Evolutionary conservation across 2,797 vertebrate species (phyloP), one percentile per base, ranked within the genome.

Genomic region (Notolabrus celidotus): DNA sequence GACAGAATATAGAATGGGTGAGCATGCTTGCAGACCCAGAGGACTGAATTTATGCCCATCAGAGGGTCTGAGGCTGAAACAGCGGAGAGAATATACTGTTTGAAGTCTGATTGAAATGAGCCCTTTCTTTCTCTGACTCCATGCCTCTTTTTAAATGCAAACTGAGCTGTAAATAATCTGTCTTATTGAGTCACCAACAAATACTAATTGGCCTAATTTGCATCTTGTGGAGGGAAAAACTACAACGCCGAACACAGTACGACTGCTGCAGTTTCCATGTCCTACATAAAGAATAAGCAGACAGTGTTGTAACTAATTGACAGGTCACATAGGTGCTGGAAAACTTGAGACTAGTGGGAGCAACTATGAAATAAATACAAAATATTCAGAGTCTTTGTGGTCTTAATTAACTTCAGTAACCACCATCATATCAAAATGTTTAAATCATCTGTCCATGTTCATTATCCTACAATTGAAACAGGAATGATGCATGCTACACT

Each of bases 1-100:
- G 77, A 50, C 50, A 54, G 85, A 84, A 89, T 83, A 83, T 42
- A 73, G 75, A 84, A 68, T 63, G 73, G 61, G 70, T 47, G 11
- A 4, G 64, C 11, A 34, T 43, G 14, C 16, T 27, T 51, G 38
- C 65, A 81, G 39, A 52, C 14, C 11, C 43, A 36, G 43, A 45
- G 65, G 55, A 49, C 36, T 39, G 16, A 39, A 64, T 62, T 55
- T 15, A 52, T 20, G 27, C 43, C 5, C 46, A 34, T 49, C 49
- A 55, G 50, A 69, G 42, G 23, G 25, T 49, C 57, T 61, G 59
- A 69, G 46, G 19, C 17, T 7, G 14, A 29, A 55, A 55, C 17
- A 43, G 0, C 0, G 38, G 41, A 33, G n/a, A 20, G 11, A 50
- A 50, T 16, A 27, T 36, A 34, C 25, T 16, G 2, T 20, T 14